Evolutionary conservation across 2,888 invertebrate species (phyloP), one percentile per base, ranked within the genome.

Genomic region (Odiellus spinosus): DNA sequence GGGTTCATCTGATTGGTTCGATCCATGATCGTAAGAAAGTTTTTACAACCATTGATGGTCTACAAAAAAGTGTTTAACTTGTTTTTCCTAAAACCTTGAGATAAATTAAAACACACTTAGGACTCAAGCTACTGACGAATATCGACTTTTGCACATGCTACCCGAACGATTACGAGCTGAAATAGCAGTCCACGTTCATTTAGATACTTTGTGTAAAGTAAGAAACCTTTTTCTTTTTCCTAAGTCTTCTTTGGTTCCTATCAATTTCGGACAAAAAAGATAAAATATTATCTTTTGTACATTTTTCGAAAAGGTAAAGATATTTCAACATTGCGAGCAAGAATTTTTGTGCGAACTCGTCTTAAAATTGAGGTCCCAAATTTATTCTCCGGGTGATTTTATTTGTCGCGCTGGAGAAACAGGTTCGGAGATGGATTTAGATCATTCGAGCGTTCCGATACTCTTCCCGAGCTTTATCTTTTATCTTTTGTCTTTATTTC

Each of bases 121-220:
- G 26, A 51, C 53, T 10, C 51, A 53, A 36, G 51, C 51, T 5
- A 51, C 51, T 3, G 91, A 93, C 67, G 93, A 93, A 65, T 77
- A 80, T 18, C 76, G 75, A 49, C 78, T 90, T 50, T 69, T 91
- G 61, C 81, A 85, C 58, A 78, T 82, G 3, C 68, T 95, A 8
- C 93, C 93, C 0, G 77, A 76, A 56, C 91, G 91, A 65, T 77
- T 93, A 70, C 84, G 87, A 67, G 83, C 86, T 0, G 93, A 95
- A 63, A 80, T 95, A 6, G 85, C 87, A 3, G 76, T 88, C 17
- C 82, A 82, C 43, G 88, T 93, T 2, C 91, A 95, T 63, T 86
- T 87, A 62, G 76, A 82, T 51, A 91, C 86, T 0, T 68, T 95
- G 40, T 82, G 80, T 34, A 53, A 53, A 43, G 53, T 53, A 18